Evolutionary conservation across 1,140 invertebrate species (phyloP), one percentile per base, ranked within the genome.

Genomic region (Polypedilum pembai): DNA sequence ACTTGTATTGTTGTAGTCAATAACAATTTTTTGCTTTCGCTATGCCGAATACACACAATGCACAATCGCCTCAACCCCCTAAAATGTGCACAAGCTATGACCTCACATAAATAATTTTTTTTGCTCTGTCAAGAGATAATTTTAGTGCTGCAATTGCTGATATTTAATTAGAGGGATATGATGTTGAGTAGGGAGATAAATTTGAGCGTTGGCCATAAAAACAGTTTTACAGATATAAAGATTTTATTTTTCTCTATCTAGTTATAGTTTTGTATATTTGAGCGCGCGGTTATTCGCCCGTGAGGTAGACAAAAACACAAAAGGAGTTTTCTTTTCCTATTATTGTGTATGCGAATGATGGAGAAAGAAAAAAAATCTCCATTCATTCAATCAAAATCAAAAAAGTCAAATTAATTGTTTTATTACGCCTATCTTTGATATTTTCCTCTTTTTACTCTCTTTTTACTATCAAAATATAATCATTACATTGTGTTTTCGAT

Each of bases 381-480:
- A 56, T 56, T n/a, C 45, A 56, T 56, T 56, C 45, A 15, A 33
- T 33, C 24, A 33, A 33, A 56, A 56, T 56, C 45, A 56, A 56
- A 33, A 33, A 56, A 56, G 45, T 5, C 45, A 56, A 56, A 56
- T 56, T 56, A 56, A 56, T 56, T 56, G 45, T 56, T 56, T 56
- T 56, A 56, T 56, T 56, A 56, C 45, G 45, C 45, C 45, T 56
- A 56, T 56, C 24, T 56, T 56, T 56, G 45, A 56, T 56, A 56
- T 56, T 56, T 56, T 56, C 45, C n/a, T 56, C 24, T 56, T n/a
- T 56, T 56, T 15, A n/a, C 45, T 56, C 45, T 56, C 12, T n/a
- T n/a, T 56, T 56, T 4, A 15, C 15, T n/a, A n/a, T 56, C 45
- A 56, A 33, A 33, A 33, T 33, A 33, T 56, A 56, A 56, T 56